A percentile compares a stretch with the other conserved stretches of the same genome.
phyloP scores from a whole-genome alignment of 92 coral and sea anemone genomes.

The Hydrozoanthus gracilis region DNA sequence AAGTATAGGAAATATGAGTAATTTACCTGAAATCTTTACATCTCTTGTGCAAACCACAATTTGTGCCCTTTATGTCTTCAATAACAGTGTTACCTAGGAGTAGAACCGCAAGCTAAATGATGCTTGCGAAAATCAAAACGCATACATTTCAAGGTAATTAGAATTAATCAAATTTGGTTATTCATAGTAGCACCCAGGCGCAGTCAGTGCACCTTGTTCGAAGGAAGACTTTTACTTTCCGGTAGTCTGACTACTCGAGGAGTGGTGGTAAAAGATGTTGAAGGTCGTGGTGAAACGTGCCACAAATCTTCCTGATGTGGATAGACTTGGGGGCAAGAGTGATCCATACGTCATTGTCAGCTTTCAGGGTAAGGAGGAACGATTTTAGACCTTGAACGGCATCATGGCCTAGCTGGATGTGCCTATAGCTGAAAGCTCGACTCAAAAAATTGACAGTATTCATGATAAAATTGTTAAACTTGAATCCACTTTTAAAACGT shows the following conservation, averaged over 20 bases:
- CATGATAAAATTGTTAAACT: no score
- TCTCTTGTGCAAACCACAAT: not conserved
- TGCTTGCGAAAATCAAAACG: not conserved
- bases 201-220: not conserved
- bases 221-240: not conserved
- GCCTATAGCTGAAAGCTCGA: no score
- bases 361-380: conserved; percentile 76
- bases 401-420: not conserved
- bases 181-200: not conserved
- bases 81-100: conserved; percentile 17
- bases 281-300: conserved; percentile 82
- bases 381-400: not conserved
- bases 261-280: conserved; percentile 51
- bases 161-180: not conserved
- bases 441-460: no score
- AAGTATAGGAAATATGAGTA: no score
- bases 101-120: conserved; percentile 4
- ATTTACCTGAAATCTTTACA: no score
- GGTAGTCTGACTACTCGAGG: not conserved
- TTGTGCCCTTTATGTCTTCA: not conserved
- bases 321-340: conserved; percentile 88
- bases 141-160: conserved; percentile 13
- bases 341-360: conserved; percentile 88
- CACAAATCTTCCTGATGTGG: conserved; percentile 92
- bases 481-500: no score